Evolutionary conservation across 1,140 invertebrate species (phyloP).

Genomic region (Drosophila pachea): DNA sequence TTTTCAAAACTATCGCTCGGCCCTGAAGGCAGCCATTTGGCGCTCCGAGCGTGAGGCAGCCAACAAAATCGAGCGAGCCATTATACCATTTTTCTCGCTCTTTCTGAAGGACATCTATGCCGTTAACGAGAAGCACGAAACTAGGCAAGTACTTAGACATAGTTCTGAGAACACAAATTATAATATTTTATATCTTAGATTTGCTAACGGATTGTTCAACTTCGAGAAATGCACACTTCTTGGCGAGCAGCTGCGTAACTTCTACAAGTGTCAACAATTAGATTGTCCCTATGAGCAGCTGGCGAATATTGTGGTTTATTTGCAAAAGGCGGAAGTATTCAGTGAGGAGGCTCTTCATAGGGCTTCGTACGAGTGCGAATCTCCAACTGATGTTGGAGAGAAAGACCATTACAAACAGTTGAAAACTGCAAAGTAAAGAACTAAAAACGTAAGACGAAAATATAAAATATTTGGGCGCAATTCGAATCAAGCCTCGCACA

Average conservation of each 20-base stretch:
- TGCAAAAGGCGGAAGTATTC: slow-evolving; percentile 88
- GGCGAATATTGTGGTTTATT: slow-evolving; percentile 85
- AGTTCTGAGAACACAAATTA: slow-evolving; percentile 6
- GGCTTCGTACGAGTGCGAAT: slow-evolving; percentile 93
- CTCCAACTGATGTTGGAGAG: slow-evolving; percentile 89
- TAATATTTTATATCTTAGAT: slow-evolving; percentile 79
- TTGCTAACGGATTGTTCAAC: slow-evolving; percentile 90
- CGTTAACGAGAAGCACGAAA: slow-evolving; percentile 87
- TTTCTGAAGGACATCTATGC: slow-evolving; percentile 94
- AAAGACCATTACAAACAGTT: slow-evolving; percentile 90
- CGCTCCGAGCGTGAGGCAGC: slow-evolving; percentile 87
- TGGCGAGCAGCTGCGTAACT: slow-evolving; percentile 90
- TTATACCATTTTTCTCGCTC: slow-evolving; percentile 94
- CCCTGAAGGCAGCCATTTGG: slow-evolving; percentile 95
- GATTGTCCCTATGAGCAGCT: slow-evolving; percentile 91
- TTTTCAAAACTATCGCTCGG: slow-evolving; percentile 92
- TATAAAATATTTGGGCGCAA: no score
- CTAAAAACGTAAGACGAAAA: no score
- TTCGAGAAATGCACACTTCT: slow-evolving; percentile 93
- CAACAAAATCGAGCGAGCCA: slow-evolving; percentile 89
- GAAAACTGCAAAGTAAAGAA: slow-evolving; percentile 79
- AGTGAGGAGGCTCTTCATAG: slow-evolving; percentile 88
- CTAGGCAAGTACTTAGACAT: slow-evolving; percentile 26
- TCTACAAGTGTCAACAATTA: slow-evolving; percentile 91
- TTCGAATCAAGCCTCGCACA: slow-evolving; percentile 42